Percentiles rank a stretch among this genome's conserved stretches.
These are phyloP conservation scores for Rhyacophila evoluta DNA, from an alignment of 2,888 invertebrate genomes.

Conservation along the genomic window DNA sequence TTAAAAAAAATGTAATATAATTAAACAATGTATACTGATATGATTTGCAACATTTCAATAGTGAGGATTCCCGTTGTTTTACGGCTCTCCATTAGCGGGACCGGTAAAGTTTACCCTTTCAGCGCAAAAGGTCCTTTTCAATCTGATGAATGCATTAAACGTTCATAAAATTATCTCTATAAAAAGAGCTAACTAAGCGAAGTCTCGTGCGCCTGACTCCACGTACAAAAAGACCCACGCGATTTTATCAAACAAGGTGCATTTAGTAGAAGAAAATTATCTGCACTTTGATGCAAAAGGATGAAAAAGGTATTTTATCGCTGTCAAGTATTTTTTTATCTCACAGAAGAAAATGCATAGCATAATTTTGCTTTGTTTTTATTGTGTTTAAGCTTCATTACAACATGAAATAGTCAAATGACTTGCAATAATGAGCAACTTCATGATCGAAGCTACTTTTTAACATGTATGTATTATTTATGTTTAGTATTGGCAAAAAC, in stretches of 20 bases:
- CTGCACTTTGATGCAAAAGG: neutral
- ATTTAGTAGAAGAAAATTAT: neutral
- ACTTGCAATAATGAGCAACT: no score
- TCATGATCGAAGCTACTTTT: no score
- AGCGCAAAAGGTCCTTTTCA: slow-evolving; percentile 25
- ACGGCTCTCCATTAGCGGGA: neutral
- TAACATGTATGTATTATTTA: no score
- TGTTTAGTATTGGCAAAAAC: no score
- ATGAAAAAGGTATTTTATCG: neutral
- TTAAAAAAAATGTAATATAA: no score
- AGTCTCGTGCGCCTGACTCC: neutral
- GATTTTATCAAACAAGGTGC: neutral
- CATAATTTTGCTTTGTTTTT: neutral
- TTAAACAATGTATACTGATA: no score
- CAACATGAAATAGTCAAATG: no score
- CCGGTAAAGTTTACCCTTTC: neutral
- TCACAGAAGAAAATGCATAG: no score
- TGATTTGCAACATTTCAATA: neutral
- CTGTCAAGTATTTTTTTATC: neutral
- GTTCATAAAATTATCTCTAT: neutral
- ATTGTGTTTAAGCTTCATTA: neutral
- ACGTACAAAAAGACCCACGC: neutral
- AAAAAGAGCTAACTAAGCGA: neutral
- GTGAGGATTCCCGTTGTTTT: neutral
- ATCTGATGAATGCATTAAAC: slow-evolving; percentile 36